Percentiles rank a stretch among this genome's conserved stretches.
Conservation (phyloP, 2,888 invertebrate species). For the Polydrusus tereticollis region DNA sequence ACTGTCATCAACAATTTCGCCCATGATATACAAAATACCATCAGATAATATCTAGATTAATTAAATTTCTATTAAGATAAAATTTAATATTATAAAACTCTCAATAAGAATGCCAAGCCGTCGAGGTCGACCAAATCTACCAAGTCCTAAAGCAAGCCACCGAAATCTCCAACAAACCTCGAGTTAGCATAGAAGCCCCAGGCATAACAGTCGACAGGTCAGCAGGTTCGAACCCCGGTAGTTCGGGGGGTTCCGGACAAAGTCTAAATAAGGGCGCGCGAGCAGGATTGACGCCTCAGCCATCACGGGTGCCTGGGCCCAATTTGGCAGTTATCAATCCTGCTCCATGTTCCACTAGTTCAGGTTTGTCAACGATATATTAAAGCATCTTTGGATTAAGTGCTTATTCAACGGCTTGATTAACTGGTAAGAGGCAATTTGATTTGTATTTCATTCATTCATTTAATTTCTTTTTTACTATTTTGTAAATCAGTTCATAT, state of each 20-base stretch:
- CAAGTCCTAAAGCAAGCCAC: constrained; percentile 95
- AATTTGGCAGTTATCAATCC: constrained; percentile 75
- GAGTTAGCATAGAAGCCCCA: constrained; percentile 65
- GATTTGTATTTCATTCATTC: neutral
- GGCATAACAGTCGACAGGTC: constrained; percentile 64
- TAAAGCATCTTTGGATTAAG: neutral
- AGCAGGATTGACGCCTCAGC: constrained; percentile 61
- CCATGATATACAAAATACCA: too few relatives aligned
- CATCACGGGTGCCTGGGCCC: constrained; percentile 65
- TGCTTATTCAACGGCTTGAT: neutral
- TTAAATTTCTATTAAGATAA: too few relatives aligned
- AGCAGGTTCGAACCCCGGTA: constrained; percentile 61
- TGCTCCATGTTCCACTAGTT: constrained; percentile 77
- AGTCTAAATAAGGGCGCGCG: constrained; percentile 66
- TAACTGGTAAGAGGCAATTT: constrained; percentile 23
- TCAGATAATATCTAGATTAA: too few relatives aligned
- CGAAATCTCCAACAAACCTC: constrained; percentile 78
- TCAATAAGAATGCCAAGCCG: constrained; percentile 36
- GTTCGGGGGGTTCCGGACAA: constrained; percentile 70
- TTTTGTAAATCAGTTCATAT: too few relatives aligned
- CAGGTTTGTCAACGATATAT: constrained; percentile 81
- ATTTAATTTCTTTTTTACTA: too few relatives aligned
- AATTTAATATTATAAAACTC: too few relatives aligned
- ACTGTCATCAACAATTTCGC: too few relatives aligned
- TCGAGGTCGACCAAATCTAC: constrained; percentile 90